phyloP scores from a whole-genome alignment of 2,888 invertebrate genomes.

The Cloeon dipterum region DNA sequence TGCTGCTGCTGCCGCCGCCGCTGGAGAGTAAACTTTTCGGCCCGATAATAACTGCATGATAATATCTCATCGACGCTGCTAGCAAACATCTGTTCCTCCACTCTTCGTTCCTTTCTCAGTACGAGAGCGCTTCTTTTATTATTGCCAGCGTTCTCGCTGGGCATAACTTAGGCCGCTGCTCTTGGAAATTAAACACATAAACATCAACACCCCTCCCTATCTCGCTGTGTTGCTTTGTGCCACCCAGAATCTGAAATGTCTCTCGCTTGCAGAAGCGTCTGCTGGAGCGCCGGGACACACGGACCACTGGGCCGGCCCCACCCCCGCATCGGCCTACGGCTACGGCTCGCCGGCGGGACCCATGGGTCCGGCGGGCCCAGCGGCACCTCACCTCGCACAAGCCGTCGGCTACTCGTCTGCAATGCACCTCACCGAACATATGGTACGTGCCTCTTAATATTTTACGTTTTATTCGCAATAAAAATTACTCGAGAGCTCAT shows the following conservation, averaged over 20 bases:
- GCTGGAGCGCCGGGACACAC: constrained; percentile 15
- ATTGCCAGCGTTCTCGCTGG: too few species aligned
- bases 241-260: too few species aligned
- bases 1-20: too few species aligned
- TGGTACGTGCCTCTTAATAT: not conserved
- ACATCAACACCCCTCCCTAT: too few species aligned
- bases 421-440: constrained; percentile 22
- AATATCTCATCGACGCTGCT: too few species aligned
- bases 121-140: not conserved
- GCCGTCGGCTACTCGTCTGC: constrained; percentile 7
- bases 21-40: too few species aligned
- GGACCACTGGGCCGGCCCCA: constrained; percentile 21
- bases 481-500: too few species aligned
- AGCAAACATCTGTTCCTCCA: not conserved
- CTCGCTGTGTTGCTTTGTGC: too few species aligned
- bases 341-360: constrained; percentile 19
- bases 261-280: constrained; percentile 21
- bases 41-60: too few species aligned
- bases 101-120: not conserved
- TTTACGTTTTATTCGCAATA: too few species aligned
- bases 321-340: constrained; percentile 17
- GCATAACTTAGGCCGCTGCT: too few species aligned
- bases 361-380: constrained; percentile 18
- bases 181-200: constrained; percentile 22
- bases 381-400: constrained; percentile 18